Base-by-base conservation (phyloP, 2,888 invertebrate species). In the Stomorhina lunata region DNA sequence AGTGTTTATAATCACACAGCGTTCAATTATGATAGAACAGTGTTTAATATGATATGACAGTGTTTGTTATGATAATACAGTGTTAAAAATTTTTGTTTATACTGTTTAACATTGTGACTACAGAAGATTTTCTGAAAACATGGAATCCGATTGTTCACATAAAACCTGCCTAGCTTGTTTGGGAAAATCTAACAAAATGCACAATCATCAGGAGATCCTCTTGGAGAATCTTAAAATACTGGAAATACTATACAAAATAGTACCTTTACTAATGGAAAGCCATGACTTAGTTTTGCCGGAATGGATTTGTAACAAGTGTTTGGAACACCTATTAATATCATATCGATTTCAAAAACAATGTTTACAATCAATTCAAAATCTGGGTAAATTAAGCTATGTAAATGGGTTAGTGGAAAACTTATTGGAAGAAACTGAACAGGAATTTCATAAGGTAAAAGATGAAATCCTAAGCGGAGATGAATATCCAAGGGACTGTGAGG, bases 341-440 rank as follows among this genome's bases (percentile, higher is more conserved):
- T 93, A 93, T 86, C 86, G 89, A 43, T 93, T 93, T 85, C 92
- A 92, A 84, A 86, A 89, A 73, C 90, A 91, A 86, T 92, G 92
- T 82, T 91, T 92, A 82, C 88, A 89, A 48, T 91, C 92, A 1
- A 0, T 76, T 12, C 29, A 48, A 50, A 76, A 55, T 43, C 43
- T 63, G 12, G 12, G 43, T 22, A 50, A 45, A n/a, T 9, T 34
- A 22, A 17, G 20, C 12, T 9, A 17, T 1, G 17, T 37, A 55
- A 55, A 22, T 4, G 2, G 0, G 1, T 32, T 20, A 7, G 20
- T 22, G 27, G 45, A 22, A 3, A 25, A 68, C 2, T 15, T 10
- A 5, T 9, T n/a, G n/a, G 17, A 48, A 27, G n/a, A 29, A 12
- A 4, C 6, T 20, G 63, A 63, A 9, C n/a, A 45, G 17, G 59